phyloP scores from a whole-genome alignment of 2,888 invertebrate species.

The Caradrina clavipalpis region DNA sequence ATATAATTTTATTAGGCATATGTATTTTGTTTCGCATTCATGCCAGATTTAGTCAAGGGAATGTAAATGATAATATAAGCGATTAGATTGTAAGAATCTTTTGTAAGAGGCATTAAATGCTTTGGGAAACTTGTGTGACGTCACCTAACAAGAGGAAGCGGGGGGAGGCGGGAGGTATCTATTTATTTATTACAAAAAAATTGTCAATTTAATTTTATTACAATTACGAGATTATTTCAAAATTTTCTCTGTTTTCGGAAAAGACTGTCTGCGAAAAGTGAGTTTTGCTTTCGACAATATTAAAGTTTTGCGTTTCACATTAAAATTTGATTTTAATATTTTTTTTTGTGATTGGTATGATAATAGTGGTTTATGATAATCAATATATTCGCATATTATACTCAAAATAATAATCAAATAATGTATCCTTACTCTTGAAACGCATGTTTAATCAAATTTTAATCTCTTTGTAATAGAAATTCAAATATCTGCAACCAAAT shows the following conservation, averaged over 20 bases:
- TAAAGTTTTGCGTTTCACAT: slow-evolving; percentile 10
- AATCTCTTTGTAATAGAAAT: slow-evolving; percentile 37
- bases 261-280: slow-evolving; percentile 50
- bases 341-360: slow-evolving; percentile 37
- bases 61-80: slow-evolving; percentile 60
- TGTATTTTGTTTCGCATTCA: slow-evolving; percentile 51
- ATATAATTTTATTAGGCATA: slow-evolving; percentile 64
- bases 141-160: slow-evolving; percentile 8
- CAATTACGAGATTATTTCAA: slow-evolving; percentile 30
- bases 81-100: slow-evolving; percentile 53
- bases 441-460: slow-evolving; percentile 13
- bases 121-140: slow-evolving; percentile 21
- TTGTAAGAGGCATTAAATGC: slow-evolving; percentile 61
- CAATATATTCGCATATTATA: slow-evolving; percentile 48
- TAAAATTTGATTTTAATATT: slow-evolving; percentile 19
- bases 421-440: slow-evolving; percentile 1
- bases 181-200: slow-evolving; percentile 51
- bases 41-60: slow-evolving; percentile 59
- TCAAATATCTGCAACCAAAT: slow-evolving; percentile 22
- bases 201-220: slow-evolving; percentile 39
- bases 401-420: slow-evolving; percentile 32
- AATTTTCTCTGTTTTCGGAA: slow-evolving; percentile 19
- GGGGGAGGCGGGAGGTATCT: slow-evolving; percentile 16
- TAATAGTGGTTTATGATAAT: slow-evolving; percentile 33
- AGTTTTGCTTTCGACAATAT: slow-evolving; percentile 13